These are phyloP conservation scores for Callyntrura sp. DNA, from an alignment of 2,888 invertebrate species.

Conservation along the genomic window DNA sequence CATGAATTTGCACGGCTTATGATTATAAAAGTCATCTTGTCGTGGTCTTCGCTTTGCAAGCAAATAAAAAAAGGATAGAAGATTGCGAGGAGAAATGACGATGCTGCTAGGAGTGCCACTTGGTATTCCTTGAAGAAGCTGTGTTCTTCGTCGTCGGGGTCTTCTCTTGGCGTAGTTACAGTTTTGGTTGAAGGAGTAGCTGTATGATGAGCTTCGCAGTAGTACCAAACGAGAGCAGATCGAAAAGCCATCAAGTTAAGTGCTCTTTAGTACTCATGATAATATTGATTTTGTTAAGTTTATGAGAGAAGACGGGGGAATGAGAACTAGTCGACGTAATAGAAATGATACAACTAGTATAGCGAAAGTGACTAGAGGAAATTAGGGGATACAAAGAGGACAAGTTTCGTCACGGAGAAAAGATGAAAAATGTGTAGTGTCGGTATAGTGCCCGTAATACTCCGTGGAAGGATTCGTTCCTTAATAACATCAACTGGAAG, in stretches of 20 bases:
- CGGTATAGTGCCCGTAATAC: conserved; percentile 49
- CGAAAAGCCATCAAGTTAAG: conserved; percentile 76
- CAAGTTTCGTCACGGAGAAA: conserved; percentile 66
- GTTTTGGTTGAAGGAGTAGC: conserved; percentile 39
- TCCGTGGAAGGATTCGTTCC: conserved; percentile 44
- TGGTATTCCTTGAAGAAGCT: conserved; percentile 28
- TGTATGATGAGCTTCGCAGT: conserved; percentile 8
- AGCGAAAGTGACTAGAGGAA: conserved; percentile 51
- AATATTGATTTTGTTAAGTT: conserved; percentile 76
- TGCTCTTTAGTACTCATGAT: conserved; percentile 69
- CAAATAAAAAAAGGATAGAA: conserved; percentile 26
- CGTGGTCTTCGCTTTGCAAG: not conserved
- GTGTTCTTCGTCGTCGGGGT: not conserved
- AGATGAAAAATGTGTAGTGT: conserved; percentile 45
- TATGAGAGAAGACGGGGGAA: conserved; percentile 36
- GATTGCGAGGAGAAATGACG: conserved; percentile 4
- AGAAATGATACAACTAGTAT: conserved; percentile 13
- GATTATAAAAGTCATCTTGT: conserved; percentile 54
- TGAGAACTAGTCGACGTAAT: not conserved
- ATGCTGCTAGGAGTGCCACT: not conserved
- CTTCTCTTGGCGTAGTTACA: not conserved
- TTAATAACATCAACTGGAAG: not conserved
- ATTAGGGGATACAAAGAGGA: conserved; percentile 53
- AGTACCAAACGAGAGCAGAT: conserved; percentile 61
- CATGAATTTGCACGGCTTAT: conserved; percentile 25